Evolutionary conservation across 2,888 invertebrate species (phyloP), one percentile per base, ranked within the genome.

Genomic region (Ophion slaviceki): DNA sequence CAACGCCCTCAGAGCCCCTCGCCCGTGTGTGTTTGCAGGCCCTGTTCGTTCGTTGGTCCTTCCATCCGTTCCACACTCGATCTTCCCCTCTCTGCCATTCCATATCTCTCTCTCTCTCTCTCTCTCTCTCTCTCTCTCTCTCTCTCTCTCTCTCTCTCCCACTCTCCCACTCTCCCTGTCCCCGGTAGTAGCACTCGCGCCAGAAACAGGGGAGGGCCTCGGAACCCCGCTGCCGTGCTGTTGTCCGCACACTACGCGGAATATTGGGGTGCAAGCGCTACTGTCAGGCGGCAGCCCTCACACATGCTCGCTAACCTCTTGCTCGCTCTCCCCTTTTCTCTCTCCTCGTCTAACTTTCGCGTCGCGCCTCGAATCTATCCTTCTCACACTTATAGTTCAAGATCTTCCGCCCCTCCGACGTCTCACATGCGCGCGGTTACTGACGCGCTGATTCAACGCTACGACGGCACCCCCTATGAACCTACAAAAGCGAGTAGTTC

Each of bases 171-270:
- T 61, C 28, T 75, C 78, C 24, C 71, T 72, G 80, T 84, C 88
- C 87, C 90, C 89, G 89, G 89, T 90, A 76, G 89, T 88, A 89
- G 88, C 85, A 89, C 89, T 88, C 89, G 89, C 89, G 90, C 89
- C 90, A 88, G 88, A 88, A 88, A 89, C 90, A 90, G 90, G 88
- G 90, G 91, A 88, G 91, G 89, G 89, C 88, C 71, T 76, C 66
- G 67, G 80, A 70, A 80, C 86, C 66, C 70, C 47, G 36, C 76
- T 70, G 79, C 75, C 75, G 61, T 64, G 76, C 77, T 76, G 83
- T 76, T 80, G 61, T 86, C 76, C 78, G 84, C 67, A 75, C 86
- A 53, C 77, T 80, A 86, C 82, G 80, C 57, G 78, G 75, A 86
- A 84, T 84, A 86, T 86, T 81, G 87, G 88, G 89, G 88, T 89